Evolutionary conservation across 2,113 vertebrate genomes (phyloP), one percentile per base, ranked within the genome.

Genomic region (Nycticorax nycticorax): DNA sequence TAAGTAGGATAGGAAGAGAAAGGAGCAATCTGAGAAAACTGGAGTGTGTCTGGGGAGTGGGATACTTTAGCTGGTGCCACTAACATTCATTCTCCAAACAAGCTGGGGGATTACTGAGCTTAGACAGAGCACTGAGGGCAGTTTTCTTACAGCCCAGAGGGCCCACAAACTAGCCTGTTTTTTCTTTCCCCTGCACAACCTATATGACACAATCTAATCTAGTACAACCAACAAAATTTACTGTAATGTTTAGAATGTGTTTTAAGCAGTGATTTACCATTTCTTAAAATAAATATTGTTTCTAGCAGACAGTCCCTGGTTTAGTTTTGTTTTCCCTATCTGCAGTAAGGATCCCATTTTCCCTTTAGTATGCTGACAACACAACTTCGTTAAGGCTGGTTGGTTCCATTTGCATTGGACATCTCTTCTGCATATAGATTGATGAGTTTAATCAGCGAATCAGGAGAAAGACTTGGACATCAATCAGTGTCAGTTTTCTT

Each of bases 381-480:
- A 98, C 98, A 97, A 95, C 98, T 98, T 98, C 28, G 98, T 98
- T 99, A 98, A 98, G 98, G 98, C 98, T 99, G 99, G 99, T 98
- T 99, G 99, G 98, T 98, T 98, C 98, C 98, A 99, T 99, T 99
- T 99, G 98, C 98, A 99, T 99, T 91, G 98, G 99, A 99, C 99
- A 97, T 93, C 97, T 98, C 96, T 96, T 98, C 98, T 98, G 97
- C 98, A 99, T 99, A 98, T 98, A 99, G 99, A 99, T 99, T 99
- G 99, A 99, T 99, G 99, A 99, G 98, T 99, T 99, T 99, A 99
- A 99, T 99, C 99, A 99, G 98, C 98, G 66, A 99, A 99, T 99
- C 99, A 99, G 98, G 98, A 98, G 98, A 96, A 99, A 98, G 98
- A 98, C 98, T 98, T 98, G 98, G 97, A 98, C 98, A 98, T 99